Conservation (phyloP, 2,113 vertebrate genomes). For the Hucho hucho region DNA sequence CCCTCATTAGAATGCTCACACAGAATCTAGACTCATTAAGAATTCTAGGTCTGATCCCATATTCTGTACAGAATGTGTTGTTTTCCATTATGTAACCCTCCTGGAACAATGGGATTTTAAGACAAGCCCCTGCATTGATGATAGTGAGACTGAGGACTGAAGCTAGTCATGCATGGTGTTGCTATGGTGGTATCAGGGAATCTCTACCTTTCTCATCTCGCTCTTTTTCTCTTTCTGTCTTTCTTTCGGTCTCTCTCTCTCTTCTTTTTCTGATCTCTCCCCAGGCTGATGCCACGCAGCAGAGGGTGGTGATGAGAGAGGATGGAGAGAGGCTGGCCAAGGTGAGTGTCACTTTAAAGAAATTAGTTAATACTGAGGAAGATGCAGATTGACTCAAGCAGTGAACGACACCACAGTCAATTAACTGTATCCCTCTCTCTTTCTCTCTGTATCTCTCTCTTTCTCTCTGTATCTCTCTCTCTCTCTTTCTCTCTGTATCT, state of each 20-base stretch:
- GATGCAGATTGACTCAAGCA: too few relatives aligned
- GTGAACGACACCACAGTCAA: background rate
- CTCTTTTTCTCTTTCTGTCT: background rate
- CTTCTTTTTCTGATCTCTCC: background rate
- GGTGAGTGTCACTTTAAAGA: slow-evolving; percentile 63
- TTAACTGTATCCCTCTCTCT: too few relatives aligned
- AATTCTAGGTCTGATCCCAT: background rate
- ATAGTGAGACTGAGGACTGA: background rate
- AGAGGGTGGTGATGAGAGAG: slow-evolving; percentile 87
- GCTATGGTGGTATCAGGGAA: too few relatives aligned
- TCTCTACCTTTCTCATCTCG: background rate
- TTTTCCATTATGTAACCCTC: background rate
- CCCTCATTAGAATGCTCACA: slow-evolving; percentile 22
- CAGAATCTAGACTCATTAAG: slow-evolving; percentile 8
- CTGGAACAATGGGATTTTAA: slow-evolving; percentile 25
- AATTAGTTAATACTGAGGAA: background rate
- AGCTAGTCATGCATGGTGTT: background rate
- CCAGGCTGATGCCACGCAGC: slow-evolving; percentile 89
- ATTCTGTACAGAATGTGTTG: background rate
- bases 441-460: background rate
- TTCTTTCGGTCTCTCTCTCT: too few relatives aligned
- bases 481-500: too few relatives aligned
- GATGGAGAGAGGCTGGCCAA: slow-evolving; percentile 91
- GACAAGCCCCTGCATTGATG: background rate
- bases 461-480: background rate